A percentile compares a stretch with the other conserved stretches of the same genome.
Conservation (phyloP, 1,140 invertebrate genomes). For the Calephelis virginiensis region DNA sequence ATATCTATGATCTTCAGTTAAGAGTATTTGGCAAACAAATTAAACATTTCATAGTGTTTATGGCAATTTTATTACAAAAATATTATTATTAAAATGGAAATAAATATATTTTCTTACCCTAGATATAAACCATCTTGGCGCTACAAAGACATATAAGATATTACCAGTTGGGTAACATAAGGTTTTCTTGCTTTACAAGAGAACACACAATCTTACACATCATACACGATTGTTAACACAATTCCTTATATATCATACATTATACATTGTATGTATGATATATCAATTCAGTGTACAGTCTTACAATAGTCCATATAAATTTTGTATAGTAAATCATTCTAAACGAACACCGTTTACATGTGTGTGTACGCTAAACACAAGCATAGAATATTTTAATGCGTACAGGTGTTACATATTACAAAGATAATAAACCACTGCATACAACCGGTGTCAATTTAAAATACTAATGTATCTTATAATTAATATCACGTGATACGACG, state of each 20-base stretch:
- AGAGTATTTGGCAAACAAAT: neutral
- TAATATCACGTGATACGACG: conserved; percentile 67
- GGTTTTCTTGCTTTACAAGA: conserved; percentile 38
- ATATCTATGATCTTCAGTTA: too few species aligned
- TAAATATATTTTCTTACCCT: conserved; percentile 68
- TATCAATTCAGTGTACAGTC: conserved; percentile 36
- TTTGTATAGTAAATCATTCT: conserved; percentile 45
- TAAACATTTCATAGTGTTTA: neutral
- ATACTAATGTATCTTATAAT: conserved; percentile 46
- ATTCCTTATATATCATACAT: conserved; percentile 20
- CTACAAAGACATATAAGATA: conserved; percentile 51
- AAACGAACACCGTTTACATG: too few species aligned
- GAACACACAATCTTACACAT: conserved; percentile 45
- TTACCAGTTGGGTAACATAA: conserved; percentile 42
- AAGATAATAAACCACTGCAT: conserved; percentile 28
- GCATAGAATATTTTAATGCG: too few species aligned
- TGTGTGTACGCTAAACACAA: too few species aligned
- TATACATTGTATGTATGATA: conserved; percentile 8
- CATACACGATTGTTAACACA: conserved; percentile 53
- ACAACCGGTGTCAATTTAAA: too few species aligned
- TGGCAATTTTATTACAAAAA: conserved; percentile 65
- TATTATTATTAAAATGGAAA: conserved; percentile 66
- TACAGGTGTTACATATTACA: conserved; percentile 11
- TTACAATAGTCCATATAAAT: conserved; percentile 53
- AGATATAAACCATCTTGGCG: conserved; percentile 61